Evolutionary conservation across 2,888 invertebrate species (phyloP).

Genomic region (Callosobruchus maculatus): DNA sequence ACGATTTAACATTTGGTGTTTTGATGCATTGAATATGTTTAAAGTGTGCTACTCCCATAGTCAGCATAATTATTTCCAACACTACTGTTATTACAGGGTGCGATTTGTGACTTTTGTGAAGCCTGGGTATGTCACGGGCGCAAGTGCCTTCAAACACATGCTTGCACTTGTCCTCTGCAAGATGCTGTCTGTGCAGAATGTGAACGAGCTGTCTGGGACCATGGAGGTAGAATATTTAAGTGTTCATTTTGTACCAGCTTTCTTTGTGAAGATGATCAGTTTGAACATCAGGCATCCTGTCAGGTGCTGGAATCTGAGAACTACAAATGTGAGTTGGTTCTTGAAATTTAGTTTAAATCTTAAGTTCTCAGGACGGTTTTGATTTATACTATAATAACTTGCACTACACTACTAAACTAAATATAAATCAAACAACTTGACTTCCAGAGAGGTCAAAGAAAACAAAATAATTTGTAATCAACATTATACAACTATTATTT

Average conservation of each 20-base stretch:
- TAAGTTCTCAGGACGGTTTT: too few species aligned
- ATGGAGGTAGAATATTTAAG: conserved; percentile 86
- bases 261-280: conserved; percentile 92
- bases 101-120: conserved; percentile 96
- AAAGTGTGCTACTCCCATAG: too few species aligned
- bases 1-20: too few species aligned
- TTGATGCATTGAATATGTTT: too few species aligned
- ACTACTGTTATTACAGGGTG: too few species aligned
- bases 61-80: too few species aligned
- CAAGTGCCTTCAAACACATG: conserved; percentile 85
- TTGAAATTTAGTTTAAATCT: background rate
- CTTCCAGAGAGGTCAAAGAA: too few species aligned
- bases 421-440: too few species aligned
- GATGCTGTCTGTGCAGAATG: conserved; percentile 91
- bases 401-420: too few species aligned
- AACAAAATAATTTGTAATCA: too few species aligned
- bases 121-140: conserved; percentile 96
- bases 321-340: conserved; percentile 73
- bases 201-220: conserved; percentile 92
- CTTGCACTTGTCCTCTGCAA: conserved; percentile 84
- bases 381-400: too few species aligned
- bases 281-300: conserved; percentile 96
- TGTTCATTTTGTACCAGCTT: conserved; percentile 89
- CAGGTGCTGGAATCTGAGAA: conserved; percentile 93
- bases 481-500: too few species aligned